Base-by-base conservation (phyloP, 2,797 vertebrate genomes). In the Ispidina lecontei region DNA sequence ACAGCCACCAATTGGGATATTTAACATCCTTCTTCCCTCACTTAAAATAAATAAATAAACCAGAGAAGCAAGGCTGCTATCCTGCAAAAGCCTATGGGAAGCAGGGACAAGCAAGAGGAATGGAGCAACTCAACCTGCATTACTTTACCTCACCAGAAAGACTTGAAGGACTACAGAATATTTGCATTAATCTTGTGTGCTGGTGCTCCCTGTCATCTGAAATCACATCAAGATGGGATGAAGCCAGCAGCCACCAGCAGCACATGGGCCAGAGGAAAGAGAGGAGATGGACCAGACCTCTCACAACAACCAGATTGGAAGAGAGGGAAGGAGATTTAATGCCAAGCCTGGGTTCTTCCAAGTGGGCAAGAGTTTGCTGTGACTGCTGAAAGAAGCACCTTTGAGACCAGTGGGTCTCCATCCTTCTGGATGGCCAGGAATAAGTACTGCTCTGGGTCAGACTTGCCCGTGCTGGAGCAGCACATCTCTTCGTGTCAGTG, bases 71-170 rank as follows among this genome's bases (percentile, higher is more conserved):
- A 73, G 72, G 2, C 83, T 85, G 76, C 67, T 49, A 19, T 54
- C 54, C 73, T 84, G 71, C 41, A 77, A 85, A 78, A 83, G 84
- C 84, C 88, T 71, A 77, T 0, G 7, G 90, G 91, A 91, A 46
- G 65, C 52, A 71, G 68, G 52, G 80, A 81, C 73, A 60, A 68
- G 79, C 12, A 1, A 94, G 59, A 75, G 55, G 91, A 90, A 91
- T 39, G 58, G 86, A 86, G 52, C 83, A 86, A 79, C 86, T 95
- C 91, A 89, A 91, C 94, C 90, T 92, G 68, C 77, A 91, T 87
- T 82, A 86, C 65, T 88, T 92, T 72, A 86, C 68, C 82, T 95
- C 92, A 86, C 73, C 92, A 82, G 78, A 26, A 93, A 41, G 71
- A 87, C 90, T 79, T 52, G 56, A 63, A 94, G 90, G 56, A 84